Evolutionary conservation across 2,797 vertebrate genomes (phyloP), one percentile per base, ranked within the genome.

Genomic region (Hypotaenidia philippensis): DNA sequence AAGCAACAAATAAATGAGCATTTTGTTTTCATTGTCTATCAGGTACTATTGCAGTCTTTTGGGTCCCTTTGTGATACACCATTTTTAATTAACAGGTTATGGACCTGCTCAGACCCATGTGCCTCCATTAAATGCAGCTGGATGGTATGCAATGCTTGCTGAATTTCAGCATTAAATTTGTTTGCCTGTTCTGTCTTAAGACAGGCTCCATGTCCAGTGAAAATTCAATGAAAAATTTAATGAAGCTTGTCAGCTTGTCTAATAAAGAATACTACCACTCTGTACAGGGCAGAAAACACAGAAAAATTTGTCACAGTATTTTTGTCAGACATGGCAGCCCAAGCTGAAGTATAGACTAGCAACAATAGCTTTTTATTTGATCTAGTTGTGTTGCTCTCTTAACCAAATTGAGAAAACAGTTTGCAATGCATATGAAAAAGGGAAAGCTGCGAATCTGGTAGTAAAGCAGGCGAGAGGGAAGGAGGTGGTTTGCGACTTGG

Each of bases 141-240:
- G 38, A 59, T 91, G 38, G 32, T 53, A 50, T 0, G 4, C 21
- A 83, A 91, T 0, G 2, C 53, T 89, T 65, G 29, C 45, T 65
- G 76, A 95, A 87, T 85, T 90, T 45, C 65, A 92, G 72, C 41
- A 87, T 45, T 84, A 71, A 93, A 61, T 87, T 63, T 63, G 57
- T 92, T 92, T 94, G 52, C 65, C 66, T 87, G 60, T 53, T 56
- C 21, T 31, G 27, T 71, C 74, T 90, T 87, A 70, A 89, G 36
- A 50, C 19, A 64, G 41, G 21, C 26, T 70, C 23, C 36, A 36
- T 0, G 5, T 92, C 82, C 88, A 82, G 81, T 19, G 72, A 74
- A 84, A 90, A 95, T 81, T 79, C 83, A 86, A 59, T 77, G 56
- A 65, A 87, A 92, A 91, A 61, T 27, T 64, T 95, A 95, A 95